Conservation (phyloP, 2,113 vertebrate species). For the Ascaphus truei region DNA sequence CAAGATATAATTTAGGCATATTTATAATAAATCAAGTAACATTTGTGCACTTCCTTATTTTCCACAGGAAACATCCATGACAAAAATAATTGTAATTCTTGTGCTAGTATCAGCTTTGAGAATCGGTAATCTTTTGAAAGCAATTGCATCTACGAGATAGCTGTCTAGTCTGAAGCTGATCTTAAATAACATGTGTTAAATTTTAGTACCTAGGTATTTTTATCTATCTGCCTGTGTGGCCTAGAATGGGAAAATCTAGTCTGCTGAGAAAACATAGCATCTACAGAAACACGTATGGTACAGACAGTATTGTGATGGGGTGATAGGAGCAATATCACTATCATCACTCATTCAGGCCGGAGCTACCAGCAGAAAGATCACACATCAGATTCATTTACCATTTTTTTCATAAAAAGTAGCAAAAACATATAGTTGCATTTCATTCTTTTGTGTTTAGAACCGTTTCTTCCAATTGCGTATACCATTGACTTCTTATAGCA, state of each 20-base stretch:
- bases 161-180: conserved; percentile 9
- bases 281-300: neutral
- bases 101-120: neutral
- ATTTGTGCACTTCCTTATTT: conserved; percentile 16
- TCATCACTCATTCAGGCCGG: conserved; percentile 22
- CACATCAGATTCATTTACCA: neutral
- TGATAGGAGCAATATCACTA: neutral
- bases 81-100: conserved; percentile 36
- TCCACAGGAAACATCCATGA: conserved; percentile 31
- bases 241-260: conserved; percentile 6
- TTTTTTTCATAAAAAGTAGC: conserved; percentile 5
- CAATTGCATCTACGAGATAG: neutral
- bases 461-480: no score
- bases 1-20: no score
- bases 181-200: conserved; percentile 34
- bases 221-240: conserved; percentile 6
- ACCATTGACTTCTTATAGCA: no score
- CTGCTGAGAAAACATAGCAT: neutral
- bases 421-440: neutral
- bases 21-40: neutral
- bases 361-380: conserved; percentile 8
- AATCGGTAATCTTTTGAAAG: conserved; percentile 16
- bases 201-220: conserved; percentile 28
- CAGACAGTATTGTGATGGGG: neutral
- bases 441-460: no score